phyloP scores from a whole-genome alignment of 1,140 invertebrate species.

The Apis florea region DNA sequence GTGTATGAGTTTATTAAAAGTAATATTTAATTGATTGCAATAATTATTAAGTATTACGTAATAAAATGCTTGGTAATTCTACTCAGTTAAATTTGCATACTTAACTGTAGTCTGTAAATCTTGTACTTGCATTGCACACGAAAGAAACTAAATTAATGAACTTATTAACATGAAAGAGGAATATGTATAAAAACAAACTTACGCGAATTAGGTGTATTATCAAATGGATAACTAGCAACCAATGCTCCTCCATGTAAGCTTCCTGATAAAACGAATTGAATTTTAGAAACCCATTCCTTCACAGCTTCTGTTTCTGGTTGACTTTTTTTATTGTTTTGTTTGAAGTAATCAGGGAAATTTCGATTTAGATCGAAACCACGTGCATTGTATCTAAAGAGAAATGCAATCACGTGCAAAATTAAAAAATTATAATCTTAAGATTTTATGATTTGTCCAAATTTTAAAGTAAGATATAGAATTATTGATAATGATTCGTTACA shows the following conservation, averaged over 20 bases:
- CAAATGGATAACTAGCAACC: slow-evolving; percentile 95
- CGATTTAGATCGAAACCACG: slow-evolving; percentile 93
- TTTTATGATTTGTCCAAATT: no score
- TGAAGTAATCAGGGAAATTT: slow-evolving; percentile 96
- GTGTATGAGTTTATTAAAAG: no score
- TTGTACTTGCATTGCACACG: no score
- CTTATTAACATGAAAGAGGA: neutral
- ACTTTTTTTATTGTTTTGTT: slow-evolving; percentile 90
- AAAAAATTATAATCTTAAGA: no score
- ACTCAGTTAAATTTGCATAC: no score
- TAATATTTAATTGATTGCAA: no score
- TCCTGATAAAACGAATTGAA: slow-evolving; percentile 94
- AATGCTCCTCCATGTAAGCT: slow-evolving; percentile 95
- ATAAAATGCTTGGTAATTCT: neutral
- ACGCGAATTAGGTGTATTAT: slow-evolving; percentile 95
- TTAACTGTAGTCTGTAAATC: no score
- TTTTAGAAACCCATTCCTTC: slow-evolving; percentile 95
- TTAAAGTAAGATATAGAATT: no score
- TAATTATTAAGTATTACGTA: neutral
- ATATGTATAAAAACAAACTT: slow-evolving; percentile 79
- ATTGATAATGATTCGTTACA: no score
- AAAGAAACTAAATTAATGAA: neutral
- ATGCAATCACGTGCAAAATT: neutral
- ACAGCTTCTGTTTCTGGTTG: slow-evolving; percentile 97
- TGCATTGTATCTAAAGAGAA: slow-evolving; percentile 88